These are phyloP conservation scores for Sebastes aleutianus DNA, from an alignment of 2,797 vertebrate species.

Conservation along the genomic window DNA sequence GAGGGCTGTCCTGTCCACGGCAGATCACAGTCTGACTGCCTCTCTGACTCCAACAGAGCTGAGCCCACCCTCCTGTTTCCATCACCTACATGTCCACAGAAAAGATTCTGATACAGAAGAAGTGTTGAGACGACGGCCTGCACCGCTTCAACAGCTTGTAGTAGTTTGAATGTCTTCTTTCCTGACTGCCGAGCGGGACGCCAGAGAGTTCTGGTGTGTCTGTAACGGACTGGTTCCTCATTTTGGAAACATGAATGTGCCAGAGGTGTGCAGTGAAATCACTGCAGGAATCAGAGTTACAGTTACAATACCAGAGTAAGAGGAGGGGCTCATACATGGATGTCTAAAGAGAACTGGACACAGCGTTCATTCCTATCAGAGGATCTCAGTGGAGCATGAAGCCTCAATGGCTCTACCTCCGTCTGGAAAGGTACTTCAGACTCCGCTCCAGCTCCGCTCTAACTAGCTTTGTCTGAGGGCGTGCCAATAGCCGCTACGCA, in stretches of 20 bases:
- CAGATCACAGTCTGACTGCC: slow-evolving; percentile 44
- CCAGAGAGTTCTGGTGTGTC: slow-evolving; percentile 13
- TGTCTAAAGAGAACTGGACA: too few species aligned
- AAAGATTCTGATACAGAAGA: background rate
- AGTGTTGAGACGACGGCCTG: background rate
- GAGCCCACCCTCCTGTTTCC: slow-evolving; percentile 22
- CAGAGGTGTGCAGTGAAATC: slow-evolving; percentile 31
- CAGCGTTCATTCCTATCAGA: too few species aligned
- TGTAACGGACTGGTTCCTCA: slow-evolving; percentile 23
- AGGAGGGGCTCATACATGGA: background rate
- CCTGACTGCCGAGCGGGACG: slow-evolving; percentile 7
- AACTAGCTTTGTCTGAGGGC: too few species aligned
- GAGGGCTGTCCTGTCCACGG: slow-evolving; percentile 60
- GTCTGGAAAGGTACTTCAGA: too few species aligned
- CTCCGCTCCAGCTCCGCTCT: too few species aligned
- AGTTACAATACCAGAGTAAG: slow-evolving; percentile 12
- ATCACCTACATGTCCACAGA: slow-evolving; percentile 22
- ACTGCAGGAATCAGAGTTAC: background rate
- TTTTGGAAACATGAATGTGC: slow-evolving; percentile 33
- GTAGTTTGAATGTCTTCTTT: slow-evolving; percentile 15
- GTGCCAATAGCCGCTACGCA: too few species aligned
- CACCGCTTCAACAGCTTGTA: background rate
- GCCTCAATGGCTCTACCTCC: too few species aligned
- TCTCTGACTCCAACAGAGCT: background rate
- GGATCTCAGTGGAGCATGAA: too few species aligned